Base-by-base conservation (phyloP, 1,140 invertebrate genomes). In the Ditylenchus dipsaci region DNA sequence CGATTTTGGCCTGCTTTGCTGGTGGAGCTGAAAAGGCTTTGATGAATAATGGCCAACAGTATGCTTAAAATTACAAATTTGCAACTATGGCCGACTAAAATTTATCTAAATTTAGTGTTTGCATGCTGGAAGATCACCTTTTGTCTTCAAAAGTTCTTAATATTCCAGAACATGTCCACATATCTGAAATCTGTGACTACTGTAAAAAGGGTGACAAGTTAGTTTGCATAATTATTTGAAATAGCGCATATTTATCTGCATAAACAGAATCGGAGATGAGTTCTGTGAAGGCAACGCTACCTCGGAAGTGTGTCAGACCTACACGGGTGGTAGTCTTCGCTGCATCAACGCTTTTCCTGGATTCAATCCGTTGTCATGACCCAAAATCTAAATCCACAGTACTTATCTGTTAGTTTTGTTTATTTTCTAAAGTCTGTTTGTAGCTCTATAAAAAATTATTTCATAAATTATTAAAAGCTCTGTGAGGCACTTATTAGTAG, bases 21-120 rank as follows among this genome's bases (percentile, higher is more conserved):
- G 79, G 79, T 9, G 81, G 80, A 61, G 69, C 82, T 63, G 80
- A 82, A 53, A 81, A 81, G 49, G 79, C 76, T 23, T 72, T 81
- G 17, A 72, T 68, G 11, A 23, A 62, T n/a, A 77, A 71, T 68
- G 79, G 79, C 42, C 81, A 82, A 75, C 78, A 78, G 78, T 82
- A 42, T 29, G 57, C 19, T 38, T 17, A 57, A 27, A 33, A n/a
- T n/a, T 9, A 64, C 60, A 69, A 19, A 26, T 15, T 43, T 65
- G 58, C 21, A n/a, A 71, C 21, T 30, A 61, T 62, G 8, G 1
- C 19, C n/a, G 11, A 42, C 7, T 30, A 66, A 65, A 49, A 72
- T 1, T 29, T 0, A 33, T 43, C 11, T 29, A 67, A 23, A 29
- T 78, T 77, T 58, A 80, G 78, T 60, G 79, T 80, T 27, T 80